Evolutionary conservation across 1,140 invertebrate species (phyloP), one percentile per base, ranked within the genome.

Genomic region (Hyles vespertilio): DNA sequence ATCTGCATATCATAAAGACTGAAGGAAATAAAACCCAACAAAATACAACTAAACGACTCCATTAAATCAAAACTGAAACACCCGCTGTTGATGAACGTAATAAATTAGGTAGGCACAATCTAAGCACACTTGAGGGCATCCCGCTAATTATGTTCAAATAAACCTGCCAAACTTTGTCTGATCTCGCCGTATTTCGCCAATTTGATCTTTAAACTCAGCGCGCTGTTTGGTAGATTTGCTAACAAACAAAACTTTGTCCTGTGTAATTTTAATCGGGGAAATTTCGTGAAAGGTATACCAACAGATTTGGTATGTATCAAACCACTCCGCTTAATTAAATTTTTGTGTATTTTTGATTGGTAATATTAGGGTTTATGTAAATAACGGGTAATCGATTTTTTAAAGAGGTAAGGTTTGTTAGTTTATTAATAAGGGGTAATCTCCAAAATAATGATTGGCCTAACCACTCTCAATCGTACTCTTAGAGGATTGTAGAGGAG

Each of bases 231-330:
- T 43, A 55, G 53, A 46, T 55, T 53, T 53, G 33, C 51, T 32
- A 12, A 34, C 53, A 55, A 55, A 55, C 53, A 55, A 55, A 55
- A 55, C 53, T 55, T 55, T 32, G 44, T 55, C 53, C 43, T 51
- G 32, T 55, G 53, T 55, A 43, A 55, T 55, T 55, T 53, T 55
- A 46, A 55, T 55, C 53, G 53, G 32, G 10, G 43, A 10, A 53
- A 53, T 53, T 50, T 53, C 51, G 10, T 40, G 36, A 53, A 53
- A 34, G 51, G 36, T 40, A 11, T 40, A 3, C 51, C 11, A 53
- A 11, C 33, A 53, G 48, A 11, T 34, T 53, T 53, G 3, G 51
- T 12, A 5, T 9, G 51, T 36, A 53, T 53, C 51, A 10, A 53
- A 32, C n/a, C 51, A 11, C 10, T 50, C 12, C 10, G 33, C 8